These are phyloP conservation scores for Petrolisthes manimaculis DNA, from an alignment of 2,888 invertebrate genomes.

Conservation along the genomic window DNA sequence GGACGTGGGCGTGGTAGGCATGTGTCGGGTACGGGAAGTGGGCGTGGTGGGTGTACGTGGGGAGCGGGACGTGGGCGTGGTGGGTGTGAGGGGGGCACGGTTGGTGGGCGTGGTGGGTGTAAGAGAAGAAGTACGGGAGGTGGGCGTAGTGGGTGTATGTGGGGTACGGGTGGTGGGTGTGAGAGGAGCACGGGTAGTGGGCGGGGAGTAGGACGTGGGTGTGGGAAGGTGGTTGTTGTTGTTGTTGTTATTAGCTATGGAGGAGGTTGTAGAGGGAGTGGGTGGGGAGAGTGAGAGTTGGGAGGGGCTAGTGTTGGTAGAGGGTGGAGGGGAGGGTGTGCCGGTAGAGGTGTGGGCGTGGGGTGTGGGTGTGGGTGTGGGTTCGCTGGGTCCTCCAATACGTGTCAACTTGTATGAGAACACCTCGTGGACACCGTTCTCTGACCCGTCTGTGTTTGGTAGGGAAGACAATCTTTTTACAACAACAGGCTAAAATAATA, in stretches of 20 bases:
- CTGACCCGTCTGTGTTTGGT: conserved; percentile 43
- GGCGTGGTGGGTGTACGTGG: not conserved
- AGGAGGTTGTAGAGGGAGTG: not conserved
- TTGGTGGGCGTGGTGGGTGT: conserved; percentile 7
- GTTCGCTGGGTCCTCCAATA: conserved; percentile 35
- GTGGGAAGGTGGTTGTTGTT: not conserved
- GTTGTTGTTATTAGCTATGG: conserved; percentile 24
- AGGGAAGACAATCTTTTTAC: no score
- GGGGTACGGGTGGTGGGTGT: not conserved
- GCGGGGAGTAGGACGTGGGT: conserved; percentile 22
- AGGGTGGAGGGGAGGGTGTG: conserved; percentile 6
- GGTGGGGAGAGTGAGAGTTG: not conserved
- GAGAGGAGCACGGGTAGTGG: conserved; percentile 6
- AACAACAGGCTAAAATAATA: no score
- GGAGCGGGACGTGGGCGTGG: no score
- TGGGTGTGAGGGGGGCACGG: no score
- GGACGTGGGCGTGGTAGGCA: not conserved
- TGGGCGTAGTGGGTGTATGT: not conserved
- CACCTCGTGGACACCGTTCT: conserved; percentile 61
- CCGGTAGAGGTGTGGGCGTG: conserved; percentile 2
- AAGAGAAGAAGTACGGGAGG: not conserved
- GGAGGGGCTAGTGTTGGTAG: conserved; percentile 26
- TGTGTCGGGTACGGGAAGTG: no score
- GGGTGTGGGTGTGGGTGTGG: not conserved
- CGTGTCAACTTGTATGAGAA: conserved; percentile 64